Base-by-base conservation (phyloP, 2,797 vertebrate species). In the Perodicticus potto region DNA sequence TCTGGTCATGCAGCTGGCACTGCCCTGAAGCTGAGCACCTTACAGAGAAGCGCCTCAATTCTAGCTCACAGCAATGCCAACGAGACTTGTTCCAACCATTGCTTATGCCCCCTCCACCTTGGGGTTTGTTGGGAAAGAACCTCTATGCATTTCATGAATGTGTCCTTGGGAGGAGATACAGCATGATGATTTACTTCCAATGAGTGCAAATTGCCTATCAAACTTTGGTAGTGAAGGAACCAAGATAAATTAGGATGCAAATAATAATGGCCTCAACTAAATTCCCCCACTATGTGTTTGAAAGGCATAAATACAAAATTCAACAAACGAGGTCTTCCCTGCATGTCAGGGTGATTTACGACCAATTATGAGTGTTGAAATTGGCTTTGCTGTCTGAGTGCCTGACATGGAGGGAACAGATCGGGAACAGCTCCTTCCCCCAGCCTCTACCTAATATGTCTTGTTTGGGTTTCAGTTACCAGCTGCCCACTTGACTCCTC, bases 1-100 rank as follows among this genome's bases (percentile, higher is more conserved):
- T 53, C 86, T 10, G 4, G 43, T 98, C 92, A 97, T 29, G 91
- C 43, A 78, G 19, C 53, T 27, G 2, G 25, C 3, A 67, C 55
- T 19, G 14, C 86, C 32, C 65, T 25, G 67, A 23, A 87, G n/a
- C 22, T 63, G n/a, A 45, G 12, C n/a, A n/a, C 20, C 34, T 69
- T 22, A 70, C 16, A 83, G 45, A 23, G 53, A 45, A 29, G 89
- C 14, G 90, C 81, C 95, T 40, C 86, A 25, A 43, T 45, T 77
- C 37, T 12, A 1, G 59, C 91, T 77, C 82, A 91, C 82, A 40
- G 10, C 86, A 55, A 37, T 6, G 45, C 77, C 19, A 61, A 59
- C 3, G 1, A 1, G 43, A 57, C 45, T 49, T 49, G 11, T 67
- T 73, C 43, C 20, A 57, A 40, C 13, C 32, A 14, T 6, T 32